phyloP scores from a whole-genome alignment of 2,113 vertebrate species.

The Sorex fumeus region DNA sequence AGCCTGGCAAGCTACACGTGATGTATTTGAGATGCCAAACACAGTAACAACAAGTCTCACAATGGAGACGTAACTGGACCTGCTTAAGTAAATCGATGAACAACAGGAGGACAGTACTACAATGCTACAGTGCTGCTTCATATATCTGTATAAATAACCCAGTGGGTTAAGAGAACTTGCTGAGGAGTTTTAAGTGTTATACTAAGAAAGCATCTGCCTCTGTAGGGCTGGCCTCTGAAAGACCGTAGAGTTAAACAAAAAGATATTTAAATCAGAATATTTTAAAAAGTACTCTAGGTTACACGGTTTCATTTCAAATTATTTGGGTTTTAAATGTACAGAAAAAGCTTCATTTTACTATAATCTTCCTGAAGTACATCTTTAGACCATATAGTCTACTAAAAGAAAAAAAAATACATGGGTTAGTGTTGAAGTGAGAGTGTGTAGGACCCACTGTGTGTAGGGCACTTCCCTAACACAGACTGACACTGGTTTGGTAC shows the following conservation, averaged over 20 bases:
- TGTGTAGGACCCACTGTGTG: no score
- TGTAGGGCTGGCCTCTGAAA: not conserved
- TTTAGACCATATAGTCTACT: not conserved
- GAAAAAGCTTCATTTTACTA: not conserved
- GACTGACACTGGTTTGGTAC: no score
- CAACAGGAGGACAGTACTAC: no score
- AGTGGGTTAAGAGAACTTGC: not conserved
- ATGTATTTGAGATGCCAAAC: no score
- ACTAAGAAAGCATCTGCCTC: not conserved
- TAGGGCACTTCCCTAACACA: no score
- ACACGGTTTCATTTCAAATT: not conserved
- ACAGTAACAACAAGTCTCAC: no score
- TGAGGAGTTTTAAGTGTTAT: not conserved
- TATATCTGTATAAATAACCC: not conserved
- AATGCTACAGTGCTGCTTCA: no score
- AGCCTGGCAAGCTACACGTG: no score
- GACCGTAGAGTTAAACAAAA: not conserved
- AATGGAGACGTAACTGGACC: no score
- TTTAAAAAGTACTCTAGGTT: not conserved
- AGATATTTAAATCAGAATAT: not conserved
- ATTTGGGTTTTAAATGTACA: not conserved
- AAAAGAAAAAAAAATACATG: not conserved
- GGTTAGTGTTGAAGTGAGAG: no score
- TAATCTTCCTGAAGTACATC: not conserved
- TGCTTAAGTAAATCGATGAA: no score